Base-by-base conservation (phyloP, 2,113 vertebrate genomes). In the Strix aluco region DNA sequence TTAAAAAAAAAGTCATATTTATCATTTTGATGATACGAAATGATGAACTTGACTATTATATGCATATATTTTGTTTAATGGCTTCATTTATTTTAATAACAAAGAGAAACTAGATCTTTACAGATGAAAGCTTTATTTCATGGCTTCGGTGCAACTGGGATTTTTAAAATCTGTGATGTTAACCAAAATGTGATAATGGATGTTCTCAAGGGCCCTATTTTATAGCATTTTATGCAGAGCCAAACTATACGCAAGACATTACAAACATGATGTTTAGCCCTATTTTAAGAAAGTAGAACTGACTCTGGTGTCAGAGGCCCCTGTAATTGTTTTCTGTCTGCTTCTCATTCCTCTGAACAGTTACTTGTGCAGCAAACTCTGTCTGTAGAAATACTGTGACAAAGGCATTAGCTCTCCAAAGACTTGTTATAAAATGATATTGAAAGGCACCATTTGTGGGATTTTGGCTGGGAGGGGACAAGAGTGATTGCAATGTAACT, bases 71-170 rank as follows among this genome's bases (percentile, higher is more conserved):
- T 98, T 97, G 92, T 95, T 97, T 98, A 98, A 98, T 94, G 95
- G 92, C 94, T 98, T 97, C 95, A 96, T 98, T 98, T 98, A 97
- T 98, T 98, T 98, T 98, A 98, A 97, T 98, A 98, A 98, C 96
- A 98, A 98, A 98, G 97, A 92, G 95, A 97, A 98, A 98, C 91
- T 85, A 96, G 96, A 97, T 97, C 93, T 98, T 98, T 96, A 98
- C 95, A 98, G 97, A 98, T 98, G 94, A 98, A 98, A 98, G 98
- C 82, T 95, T 96, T 94, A 96, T 95, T 95, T 92, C 95, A 96
- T 91, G 92, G 86, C 84, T 96, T 82, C 42, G 58, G 69, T 96
- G 88, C 96, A 97, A 96, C 81, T 96, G 98, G 97, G 97, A 97
- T 97, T 98, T 98, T 75, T 80, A 97, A 97, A 97, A 97, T 95